Percentiles rank a stretch among this genome's conserved stretches.
phyloP scores from a whole-genome alignment of 2,113 vertebrate species.

The Tursiops truncatus region DNA sequence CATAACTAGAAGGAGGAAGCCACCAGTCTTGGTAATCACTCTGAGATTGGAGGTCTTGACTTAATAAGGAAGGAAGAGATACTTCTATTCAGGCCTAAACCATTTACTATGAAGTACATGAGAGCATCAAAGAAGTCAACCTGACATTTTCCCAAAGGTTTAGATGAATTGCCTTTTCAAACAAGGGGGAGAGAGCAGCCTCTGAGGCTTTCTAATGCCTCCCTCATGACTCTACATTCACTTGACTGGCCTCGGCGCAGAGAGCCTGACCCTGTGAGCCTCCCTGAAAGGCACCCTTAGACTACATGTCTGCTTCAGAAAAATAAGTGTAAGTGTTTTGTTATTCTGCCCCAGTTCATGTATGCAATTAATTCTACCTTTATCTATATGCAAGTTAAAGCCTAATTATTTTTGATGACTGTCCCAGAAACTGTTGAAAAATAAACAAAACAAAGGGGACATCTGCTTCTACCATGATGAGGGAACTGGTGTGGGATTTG shows the following conservation, averaged over 20 bases:
- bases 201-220: background rate
- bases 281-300: background rate
- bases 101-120: background rate
- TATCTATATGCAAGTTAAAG: background rate
- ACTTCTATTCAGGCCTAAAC: background rate
- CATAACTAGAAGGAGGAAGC: background rate
- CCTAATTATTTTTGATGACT: background rate
- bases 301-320: background rate
- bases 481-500: background rate
- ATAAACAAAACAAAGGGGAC: background rate
- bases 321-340: background rate
- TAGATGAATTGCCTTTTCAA: background rate
- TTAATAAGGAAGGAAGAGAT: background rate
- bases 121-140: background rate
- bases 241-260: background rate
- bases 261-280: background rate
- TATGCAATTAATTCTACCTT: slow-evolving; percentile 6
- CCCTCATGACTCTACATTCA: background rate
- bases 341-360: background rate
- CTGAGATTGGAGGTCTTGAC: background rate
- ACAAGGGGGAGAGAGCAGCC: background rate
- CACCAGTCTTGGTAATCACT: background rate
- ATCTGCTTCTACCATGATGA: background rate
- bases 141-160: background rate
- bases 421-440: background rate